phyloP scores from a whole-genome alignment of 2,113 vertebrate species.

The Trachemys scripta region DNA sequence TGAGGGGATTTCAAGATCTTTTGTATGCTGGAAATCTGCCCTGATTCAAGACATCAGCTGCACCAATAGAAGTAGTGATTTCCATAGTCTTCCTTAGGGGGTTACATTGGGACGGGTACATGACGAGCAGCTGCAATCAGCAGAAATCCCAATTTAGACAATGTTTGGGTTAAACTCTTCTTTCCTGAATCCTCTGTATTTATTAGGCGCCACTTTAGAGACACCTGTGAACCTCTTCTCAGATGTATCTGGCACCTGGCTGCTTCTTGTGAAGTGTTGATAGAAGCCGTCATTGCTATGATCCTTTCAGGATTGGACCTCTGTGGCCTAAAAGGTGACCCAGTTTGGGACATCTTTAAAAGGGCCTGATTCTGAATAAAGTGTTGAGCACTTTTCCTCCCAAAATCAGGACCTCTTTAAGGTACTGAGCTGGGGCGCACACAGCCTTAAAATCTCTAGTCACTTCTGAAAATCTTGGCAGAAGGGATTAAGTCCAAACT shows the following conservation, averaged over 20 bases:
- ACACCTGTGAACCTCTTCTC: background rate
- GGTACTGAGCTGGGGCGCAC: background rate
- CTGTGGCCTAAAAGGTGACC: background rate
- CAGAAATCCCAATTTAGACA: background rate
- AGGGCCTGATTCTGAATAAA: background rate
- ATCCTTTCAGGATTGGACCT: background rate
- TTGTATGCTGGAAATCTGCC: background rate
- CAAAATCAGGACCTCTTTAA: background rate
- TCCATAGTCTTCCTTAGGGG: background rate
- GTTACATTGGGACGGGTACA: background rate
- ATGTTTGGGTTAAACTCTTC: background rate
- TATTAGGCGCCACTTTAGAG: background rate
- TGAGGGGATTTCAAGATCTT: background rate
- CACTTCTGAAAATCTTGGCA: background rate
- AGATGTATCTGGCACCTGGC: background rate
- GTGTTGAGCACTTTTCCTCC: background rate
- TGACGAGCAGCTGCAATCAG: background rate
- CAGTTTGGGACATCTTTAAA: background rate
- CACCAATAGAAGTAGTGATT: background rate
- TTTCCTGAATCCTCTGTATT: background rate
- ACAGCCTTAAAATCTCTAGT: background rate
- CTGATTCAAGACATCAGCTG: background rate
- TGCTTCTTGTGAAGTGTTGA: background rate
- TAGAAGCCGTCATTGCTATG: background rate
- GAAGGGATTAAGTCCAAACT: too few species aligned